Conservation (phyloP, 2,888 invertebrate species). For the Leucoma salicis region DNA sequence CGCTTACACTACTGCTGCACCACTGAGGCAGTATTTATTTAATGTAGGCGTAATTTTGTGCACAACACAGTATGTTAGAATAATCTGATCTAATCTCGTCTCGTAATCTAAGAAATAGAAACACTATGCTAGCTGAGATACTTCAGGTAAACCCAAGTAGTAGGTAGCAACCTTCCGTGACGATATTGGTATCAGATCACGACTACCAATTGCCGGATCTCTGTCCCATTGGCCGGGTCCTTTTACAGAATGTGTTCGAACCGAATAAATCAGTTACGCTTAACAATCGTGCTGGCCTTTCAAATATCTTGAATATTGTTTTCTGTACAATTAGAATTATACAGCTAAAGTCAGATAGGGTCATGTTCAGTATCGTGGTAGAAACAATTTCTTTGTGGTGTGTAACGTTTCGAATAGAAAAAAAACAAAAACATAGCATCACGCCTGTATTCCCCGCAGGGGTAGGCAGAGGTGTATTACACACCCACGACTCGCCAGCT, state of each 20-base stretch:
- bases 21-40: too few species aligned
- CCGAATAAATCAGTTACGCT: conserved; percentile 35
- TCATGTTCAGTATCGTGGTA: background rate
- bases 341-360: conserved; percentile 9
- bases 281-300: conserved; percentile 43
- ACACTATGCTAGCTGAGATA: background rate
- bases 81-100: too few species aligned
- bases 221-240: conserved; percentile 32
- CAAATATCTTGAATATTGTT: conserved; percentile 39
- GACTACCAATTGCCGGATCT: conserved; percentile 38
- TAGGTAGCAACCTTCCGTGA: conserved; percentile 58
- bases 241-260: conserved; percentile 32
- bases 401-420: too few species aligned
- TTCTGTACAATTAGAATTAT: conserved; percentile 9
- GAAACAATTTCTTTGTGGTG: too few species aligned
- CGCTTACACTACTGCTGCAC: too few species aligned
- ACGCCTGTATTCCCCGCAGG: too few species aligned
- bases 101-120: too few species aligned
- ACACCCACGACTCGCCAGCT: too few species aligned
- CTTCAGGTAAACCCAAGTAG: conserved; percentile 21
- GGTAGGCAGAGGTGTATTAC: too few species aligned
- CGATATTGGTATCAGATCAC: conserved; percentile 43
- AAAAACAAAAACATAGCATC: too few species aligned
- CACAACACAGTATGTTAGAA: too few species aligned
- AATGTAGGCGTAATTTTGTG: too few species aligned